Base-by-base conservation (phyloP, 1,140 invertebrate genomes). In the Yoshiicerus persimilis region DNA sequence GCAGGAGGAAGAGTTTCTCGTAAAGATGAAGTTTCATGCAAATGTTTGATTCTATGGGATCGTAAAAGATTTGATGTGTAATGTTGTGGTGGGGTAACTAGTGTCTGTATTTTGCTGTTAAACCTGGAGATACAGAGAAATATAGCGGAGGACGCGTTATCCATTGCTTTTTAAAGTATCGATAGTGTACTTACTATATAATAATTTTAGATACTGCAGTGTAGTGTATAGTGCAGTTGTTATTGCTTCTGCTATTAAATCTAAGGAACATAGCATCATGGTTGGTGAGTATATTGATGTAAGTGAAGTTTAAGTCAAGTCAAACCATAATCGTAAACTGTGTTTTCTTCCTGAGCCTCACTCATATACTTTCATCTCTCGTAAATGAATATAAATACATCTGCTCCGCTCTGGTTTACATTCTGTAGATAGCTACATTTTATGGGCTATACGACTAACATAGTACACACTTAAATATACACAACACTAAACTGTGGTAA, bases 21-120 rank as follows among this genome's bases (percentile, higher is more conserved):
- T 80, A 80, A 80, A 80, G 75, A 80, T 80, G 38, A 80, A 80
- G 27, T 80, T 34, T 13, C 23, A 80, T 80, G 75, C 34, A 80
- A 80, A 80, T 80, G 75, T 80, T 80, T 80, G 75, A 80, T 80
- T 80, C 75, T 80, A 80, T 80, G 75, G 32, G 32, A 16, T 80
- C 75, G 75, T 80, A 80, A 80, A 80, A 80, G 75, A 13, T 80
- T 80, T 38, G 32, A 80, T 80, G 75, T 80, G 75, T 70, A 30
- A 38, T 80, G 34, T 80, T 80, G 75, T 23, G 75, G 75, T 80
- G 32, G 23, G 64, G 20, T 30, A 30, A 56, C 47, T 66, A 27
- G 64, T 25, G 64, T 66, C 25, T 70, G 66, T 10, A 70, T 30
- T 70, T 70, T 70, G 25, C 27, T 13, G 11, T 70, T 32, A 30